Evolutionary conservation across 2,113 vertebrate species (phyloP).

Genomic region (Passer montanus): DNA sequence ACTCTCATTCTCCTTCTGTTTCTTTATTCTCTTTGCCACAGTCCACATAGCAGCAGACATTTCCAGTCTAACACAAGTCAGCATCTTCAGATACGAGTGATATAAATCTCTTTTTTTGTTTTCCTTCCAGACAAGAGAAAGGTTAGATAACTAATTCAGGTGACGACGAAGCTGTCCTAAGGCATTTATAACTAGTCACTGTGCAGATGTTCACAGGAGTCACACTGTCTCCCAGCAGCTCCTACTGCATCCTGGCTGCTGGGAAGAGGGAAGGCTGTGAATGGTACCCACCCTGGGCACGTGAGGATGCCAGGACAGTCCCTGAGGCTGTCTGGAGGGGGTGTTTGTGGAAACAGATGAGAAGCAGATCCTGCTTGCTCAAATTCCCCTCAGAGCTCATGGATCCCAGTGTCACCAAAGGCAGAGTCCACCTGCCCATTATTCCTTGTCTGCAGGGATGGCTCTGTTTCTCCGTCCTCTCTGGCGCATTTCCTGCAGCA

Average conservation of each 20-base stretch:
- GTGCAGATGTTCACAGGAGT: not conserved
- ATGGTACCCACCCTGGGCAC: accelerated
- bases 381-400: not conserved
- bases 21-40: not conserved
- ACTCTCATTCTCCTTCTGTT: not conserved
- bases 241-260: not conserved
- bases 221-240: not conserved
- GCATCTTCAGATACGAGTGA: not conserved
- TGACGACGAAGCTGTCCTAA: not conserved
- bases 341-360: not conserved
- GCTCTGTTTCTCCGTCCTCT: not conserved
- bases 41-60: not conserved
- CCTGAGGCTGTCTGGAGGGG: not conserved
- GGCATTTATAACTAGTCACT: not conserved
- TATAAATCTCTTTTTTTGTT: not conserved
- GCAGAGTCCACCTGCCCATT: not conserved
- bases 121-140: not conserved
- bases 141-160: not conserved
- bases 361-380: not conserved
- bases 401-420: not conserved
- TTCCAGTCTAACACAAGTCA: not conserved
- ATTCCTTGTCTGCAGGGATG: not conserved
- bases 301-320: not conserved
- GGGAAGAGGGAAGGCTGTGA: not conserved
- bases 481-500: not conserved